A percentile compares a stretch with the other conserved stretches of the same genome.
Evolutionary conservation across 2,888 invertebrate species (phyloP).

Genomic region (Caradrina kadenii): DNA sequence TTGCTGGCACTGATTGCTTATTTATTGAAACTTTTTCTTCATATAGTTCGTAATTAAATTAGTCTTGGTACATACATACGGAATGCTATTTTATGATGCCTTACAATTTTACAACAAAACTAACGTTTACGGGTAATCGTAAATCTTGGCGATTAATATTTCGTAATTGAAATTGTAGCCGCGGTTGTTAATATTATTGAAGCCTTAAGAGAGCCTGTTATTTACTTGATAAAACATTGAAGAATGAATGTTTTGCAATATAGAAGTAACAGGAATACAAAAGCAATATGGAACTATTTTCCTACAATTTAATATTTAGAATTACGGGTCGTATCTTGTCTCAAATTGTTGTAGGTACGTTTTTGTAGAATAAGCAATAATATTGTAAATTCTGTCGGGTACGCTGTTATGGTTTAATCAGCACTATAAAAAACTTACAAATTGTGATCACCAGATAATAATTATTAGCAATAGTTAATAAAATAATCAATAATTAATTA

Average conservation of each 20-base stretch:
- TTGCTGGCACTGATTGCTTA: conserved; percentile 11
- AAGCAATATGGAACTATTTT: conserved; percentile 12
- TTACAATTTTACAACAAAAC: not conserved
- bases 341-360: conserved; percentile 26
- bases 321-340: conserved; percentile 30
- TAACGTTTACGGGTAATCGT: not conserved
- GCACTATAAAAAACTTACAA: conserved; percentile 3
- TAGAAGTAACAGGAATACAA: not conserved
- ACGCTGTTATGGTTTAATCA: not conserved
- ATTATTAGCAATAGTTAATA: no score
- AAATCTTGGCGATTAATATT: not conserved
- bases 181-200: conserved; percentile 5
- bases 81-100: conserved; percentile 17
- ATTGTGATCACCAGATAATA: conserved; percentile 13
- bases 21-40: conserved; percentile 32
- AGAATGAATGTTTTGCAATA: not conserved
- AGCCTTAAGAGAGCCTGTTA: conserved; percentile 13
- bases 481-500: no score
- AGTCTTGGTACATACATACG: conserved; percentile 42
- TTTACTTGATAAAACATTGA: conserved; percentile 15
- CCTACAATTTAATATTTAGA: conserved; percentile 16
- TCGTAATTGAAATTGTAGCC: conserved; percentile 17
- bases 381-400: conserved; percentile 9
- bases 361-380: conserved; percentile 17
- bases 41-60: conserved; percentile 25